Evolutionary conservation across 2,113 vertebrate species (phyloP), one percentile per base, ranked within the genome.

Genomic region (Zingel zingel): DNA sequence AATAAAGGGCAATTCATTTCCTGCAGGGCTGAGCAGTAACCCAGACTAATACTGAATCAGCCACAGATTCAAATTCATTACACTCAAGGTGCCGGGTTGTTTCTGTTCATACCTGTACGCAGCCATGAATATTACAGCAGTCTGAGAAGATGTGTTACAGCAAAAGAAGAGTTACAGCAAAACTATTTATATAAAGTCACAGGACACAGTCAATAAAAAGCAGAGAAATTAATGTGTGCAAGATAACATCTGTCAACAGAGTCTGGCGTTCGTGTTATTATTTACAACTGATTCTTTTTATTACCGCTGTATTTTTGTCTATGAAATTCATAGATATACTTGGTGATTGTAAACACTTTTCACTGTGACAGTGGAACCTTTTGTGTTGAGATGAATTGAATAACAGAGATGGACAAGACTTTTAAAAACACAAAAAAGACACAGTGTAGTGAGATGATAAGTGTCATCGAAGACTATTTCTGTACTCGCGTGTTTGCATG

Each of bases 1-100:
- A 95, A 93, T 92, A 94, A 94, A 92, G 91, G 94, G 86, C 94
- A 93, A 93, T 94, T 94, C 85, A 95, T 94, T 94, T 94, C 93
- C 94, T 92, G 90, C 90, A 69, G 92, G 89, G 90, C 80, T 47
- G 81, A 91, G 87, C 86, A 68, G 64, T 74, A 74, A 70, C 83
- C 75, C 83, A 87, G 84, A 88, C 88, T 75, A 89, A 91, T 91
- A 85, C 86, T 87, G 84, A 76, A 86, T 82, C 86, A 86, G 88
- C 73, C 87, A 79, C 68, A 75, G 71, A 88, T 89, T 91, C 78
- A 91, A 91, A 94, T 93, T 93, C 89, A 94, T 94, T 92, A 92
- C 84, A 66, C 64, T 68, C 53, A 48, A 72, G 65, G 82, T 51
- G 82, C 67, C 19, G n/a, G 45, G 81, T 72, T 62, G 77, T 69